Conservation (phyloP, 1,140 invertebrate genomes). For the Ostrea edulis region DNA sequence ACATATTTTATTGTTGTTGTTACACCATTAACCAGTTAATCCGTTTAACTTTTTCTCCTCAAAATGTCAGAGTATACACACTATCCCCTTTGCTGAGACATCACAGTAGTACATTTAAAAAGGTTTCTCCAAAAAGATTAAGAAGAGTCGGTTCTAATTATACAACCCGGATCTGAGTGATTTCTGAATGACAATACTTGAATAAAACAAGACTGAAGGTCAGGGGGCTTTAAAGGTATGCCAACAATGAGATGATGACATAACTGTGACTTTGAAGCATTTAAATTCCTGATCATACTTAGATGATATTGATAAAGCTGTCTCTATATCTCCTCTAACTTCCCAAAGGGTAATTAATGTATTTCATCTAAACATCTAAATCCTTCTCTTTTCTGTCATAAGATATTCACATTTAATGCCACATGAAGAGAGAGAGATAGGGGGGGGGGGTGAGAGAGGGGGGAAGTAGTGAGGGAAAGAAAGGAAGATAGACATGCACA, state of each 20-base stretch:
- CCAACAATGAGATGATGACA: background rate
- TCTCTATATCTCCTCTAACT: background rate
- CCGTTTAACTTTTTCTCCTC: background rate
- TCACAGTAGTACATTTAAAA: background rate
- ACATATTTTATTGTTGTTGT: background rate
- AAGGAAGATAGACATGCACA: too few relatives aligned
- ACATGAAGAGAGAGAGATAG: background rate
- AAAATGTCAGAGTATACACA: background rate
- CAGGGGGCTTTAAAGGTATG: conserved; percentile 9
- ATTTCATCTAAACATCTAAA: background rate
- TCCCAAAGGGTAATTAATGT: background rate
- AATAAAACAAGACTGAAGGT: background rate
- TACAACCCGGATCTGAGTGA: background rate
- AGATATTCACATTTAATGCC: background rate
- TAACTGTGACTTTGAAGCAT: background rate
- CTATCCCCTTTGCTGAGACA: background rate
- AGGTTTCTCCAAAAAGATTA: background rate
- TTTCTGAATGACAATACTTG: conserved; percentile 9
- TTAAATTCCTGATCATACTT: background rate
- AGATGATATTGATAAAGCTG: background rate
- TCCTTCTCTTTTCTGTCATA: background rate
- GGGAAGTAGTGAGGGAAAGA: background rate
- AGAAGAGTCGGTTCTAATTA: background rate
- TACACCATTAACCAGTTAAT: background rate
- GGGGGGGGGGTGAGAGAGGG: background rate